Conservation (phyloP, 2,888 invertebrate species). For the Sacculina carcini region DNA sequence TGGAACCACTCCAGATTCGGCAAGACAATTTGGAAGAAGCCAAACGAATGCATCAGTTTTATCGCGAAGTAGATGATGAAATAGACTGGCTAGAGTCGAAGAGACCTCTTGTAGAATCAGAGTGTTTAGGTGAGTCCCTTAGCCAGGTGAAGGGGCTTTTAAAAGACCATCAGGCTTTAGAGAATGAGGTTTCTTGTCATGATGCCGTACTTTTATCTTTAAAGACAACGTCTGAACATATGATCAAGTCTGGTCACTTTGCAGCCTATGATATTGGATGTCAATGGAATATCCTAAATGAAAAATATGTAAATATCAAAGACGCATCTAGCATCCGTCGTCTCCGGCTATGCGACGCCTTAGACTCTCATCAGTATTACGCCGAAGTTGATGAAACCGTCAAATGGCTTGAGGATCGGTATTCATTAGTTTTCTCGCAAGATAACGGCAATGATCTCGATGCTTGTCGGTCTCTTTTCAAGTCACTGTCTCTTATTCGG, state of each 20-base stretch:
- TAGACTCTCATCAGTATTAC: slow-evolving; percentile 39
- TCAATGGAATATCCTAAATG: slow-evolving; percentile 36
- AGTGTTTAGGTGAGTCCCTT: slow-evolving; percentile 63
- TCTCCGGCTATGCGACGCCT: slow-evolving; percentile 44
- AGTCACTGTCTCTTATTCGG: slow-evolving; percentile 55
- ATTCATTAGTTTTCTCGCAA: slow-evolving; percentile 38
- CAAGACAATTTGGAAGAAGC: slow-evolving; percentile 81
- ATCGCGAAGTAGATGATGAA: slow-evolving; percentile 36
- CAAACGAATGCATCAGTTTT: slow-evolving; percentile 55
- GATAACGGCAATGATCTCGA: slow-evolving; percentile 84
- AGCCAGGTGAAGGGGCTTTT: slow-evolving; percentile 52
- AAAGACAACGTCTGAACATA: slow-evolving; percentile 28
- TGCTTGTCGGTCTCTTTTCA: slow-evolving; percentile 51
- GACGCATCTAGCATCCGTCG: slow-evolving; percentile 45
- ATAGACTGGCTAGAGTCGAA: slow-evolving; percentile 64
- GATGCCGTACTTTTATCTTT: not conserved
- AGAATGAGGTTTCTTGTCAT: not conserved
- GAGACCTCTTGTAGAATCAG: slow-evolving; percentile 44
- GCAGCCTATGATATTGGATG: slow-evolving; percentile 44
- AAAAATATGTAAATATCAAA: slow-evolving; percentile 38
- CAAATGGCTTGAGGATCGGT: slow-evolving; percentile 70
- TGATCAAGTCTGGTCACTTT: slow-evolving; percentile 62
- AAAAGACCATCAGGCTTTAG: slow-evolving; percentile 25
- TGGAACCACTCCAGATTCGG: slow-evolving; percentile 69
- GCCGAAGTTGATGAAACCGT: slow-evolving; percentile 72